These are phyloP conservation scores for Cacoxenus indagator DNA, from an alignment of 2,888 invertebrate species.

Conservation along the genomic window DNA sequence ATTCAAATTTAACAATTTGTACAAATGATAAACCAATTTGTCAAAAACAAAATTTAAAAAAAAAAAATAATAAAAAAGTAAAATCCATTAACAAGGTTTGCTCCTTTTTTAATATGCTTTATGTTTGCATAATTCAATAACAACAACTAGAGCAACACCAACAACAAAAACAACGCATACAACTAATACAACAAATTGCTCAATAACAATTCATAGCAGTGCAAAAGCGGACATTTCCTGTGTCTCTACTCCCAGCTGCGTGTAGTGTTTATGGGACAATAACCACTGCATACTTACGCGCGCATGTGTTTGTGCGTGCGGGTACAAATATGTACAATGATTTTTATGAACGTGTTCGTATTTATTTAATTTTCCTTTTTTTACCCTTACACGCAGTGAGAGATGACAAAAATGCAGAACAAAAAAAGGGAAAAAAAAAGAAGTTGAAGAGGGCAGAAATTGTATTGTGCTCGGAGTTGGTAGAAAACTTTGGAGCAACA, in stretches of 20 bases:
- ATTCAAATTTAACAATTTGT: too few species aligned
- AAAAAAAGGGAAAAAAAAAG: not conserved
- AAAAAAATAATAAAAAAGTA: too few species aligned
- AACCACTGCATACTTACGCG: not conserved
- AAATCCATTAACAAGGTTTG: too few species aligned
- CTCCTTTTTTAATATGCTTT: not conserved
- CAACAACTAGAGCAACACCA: not conserved
- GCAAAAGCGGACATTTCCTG: too few species aligned
- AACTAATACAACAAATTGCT: conserved; percentile 10
- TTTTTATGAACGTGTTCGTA: conserved; percentile 56
- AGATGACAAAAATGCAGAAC: conserved; percentile 34
- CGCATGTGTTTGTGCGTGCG: not conserved
- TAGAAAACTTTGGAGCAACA: not conserved
- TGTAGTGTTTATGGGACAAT: not conserved
- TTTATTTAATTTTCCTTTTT: conserved; percentile 56
- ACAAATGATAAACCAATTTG: too few species aligned
- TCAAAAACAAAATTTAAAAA: not conserved
- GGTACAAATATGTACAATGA: conserved; percentile 36
- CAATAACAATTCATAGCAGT: conserved; percentile 13
- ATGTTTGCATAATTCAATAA: conserved; percentile 8
- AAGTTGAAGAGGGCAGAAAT: too few species aligned
- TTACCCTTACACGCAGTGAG: conserved; percentile 40
- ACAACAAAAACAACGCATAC: not conserved
- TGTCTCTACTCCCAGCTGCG: too few species aligned
- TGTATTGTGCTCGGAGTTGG: too few species aligned